Evolutionary conservation across 2,888 invertebrate species (phyloP).

Genomic region (Dynastes maya): DNA sequence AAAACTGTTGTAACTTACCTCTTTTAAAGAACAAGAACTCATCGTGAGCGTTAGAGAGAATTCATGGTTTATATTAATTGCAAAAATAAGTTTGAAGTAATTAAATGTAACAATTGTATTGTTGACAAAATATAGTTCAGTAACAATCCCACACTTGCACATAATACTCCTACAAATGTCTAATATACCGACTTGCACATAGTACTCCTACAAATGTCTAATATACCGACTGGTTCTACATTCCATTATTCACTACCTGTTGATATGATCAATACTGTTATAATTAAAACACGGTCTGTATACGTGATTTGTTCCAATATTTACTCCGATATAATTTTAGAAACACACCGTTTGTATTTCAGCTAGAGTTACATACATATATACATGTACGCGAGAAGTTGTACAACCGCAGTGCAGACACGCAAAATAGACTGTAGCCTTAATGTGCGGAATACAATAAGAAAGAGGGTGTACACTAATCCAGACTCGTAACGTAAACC

Average conservation of each 20-base stretch:
- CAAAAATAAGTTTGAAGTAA: no score
- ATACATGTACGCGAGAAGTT: neutral
- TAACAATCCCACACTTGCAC: neutral
- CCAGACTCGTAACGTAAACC: constrained; percentile 24
- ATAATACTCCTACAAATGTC: neutral
- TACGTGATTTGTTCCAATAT: constrained; percentile 3
- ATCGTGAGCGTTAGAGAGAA: no score
- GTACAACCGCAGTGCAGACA: no score
- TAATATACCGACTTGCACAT: neutral
- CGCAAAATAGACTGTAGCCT: neutral
- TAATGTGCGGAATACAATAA: constrained; percentile 20
- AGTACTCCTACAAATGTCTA: neutral
- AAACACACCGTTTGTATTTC: neutral
- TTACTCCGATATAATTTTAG: constrained; percentile 10
- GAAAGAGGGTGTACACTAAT: constrained; percentile 13
- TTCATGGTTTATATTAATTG: no score
- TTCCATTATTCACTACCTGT: neutral
- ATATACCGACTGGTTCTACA: neutral
- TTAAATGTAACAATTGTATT: no score
- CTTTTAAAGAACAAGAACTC: no score
- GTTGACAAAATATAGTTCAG: neutral
- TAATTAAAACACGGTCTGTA: neutral
- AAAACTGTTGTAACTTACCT: no score
- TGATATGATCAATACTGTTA: neutral
- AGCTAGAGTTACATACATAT: neutral